Percentiles rank a stretch among this genome's conserved stretches.
Evolutionary conservation across 53 echinoderm and acorn worm species (phyloP).

Genomic region (Stichopus horrens): DNA sequence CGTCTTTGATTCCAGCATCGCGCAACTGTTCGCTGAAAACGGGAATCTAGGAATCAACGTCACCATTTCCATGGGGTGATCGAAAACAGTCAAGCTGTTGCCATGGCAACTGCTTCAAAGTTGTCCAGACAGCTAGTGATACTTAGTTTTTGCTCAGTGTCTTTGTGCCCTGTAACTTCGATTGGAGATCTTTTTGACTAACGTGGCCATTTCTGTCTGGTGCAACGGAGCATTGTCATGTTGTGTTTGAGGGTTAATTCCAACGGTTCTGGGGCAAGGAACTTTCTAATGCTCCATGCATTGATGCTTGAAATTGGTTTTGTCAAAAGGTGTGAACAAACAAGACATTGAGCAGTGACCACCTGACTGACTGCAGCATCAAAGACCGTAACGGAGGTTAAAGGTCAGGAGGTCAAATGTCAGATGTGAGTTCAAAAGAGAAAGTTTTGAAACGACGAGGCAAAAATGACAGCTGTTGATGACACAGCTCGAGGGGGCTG

Average conservation of each 20-base stretch:
- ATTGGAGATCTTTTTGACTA: background rate
- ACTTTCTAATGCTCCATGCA: background rate
- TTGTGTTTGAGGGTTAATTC: background rate
- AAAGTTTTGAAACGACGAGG: background rate
- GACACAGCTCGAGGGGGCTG: background rate
- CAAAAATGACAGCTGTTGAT: background rate
- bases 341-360: background rate
- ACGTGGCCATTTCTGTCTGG: background rate
- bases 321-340: background rate
- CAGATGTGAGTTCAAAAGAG: background rate
- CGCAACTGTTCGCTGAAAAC: conserved; percentile 97
- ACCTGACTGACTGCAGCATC: background rate
- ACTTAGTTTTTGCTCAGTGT: background rate
- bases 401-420: background rate
- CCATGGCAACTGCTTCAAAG: background rate
- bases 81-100: background rate
- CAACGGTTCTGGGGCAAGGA: background rate
- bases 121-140: background rate
- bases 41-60: conserved; percentile 98
- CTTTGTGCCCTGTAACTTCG: background rate
- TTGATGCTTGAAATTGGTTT: background rate
- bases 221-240: background rate
- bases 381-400: background rate
- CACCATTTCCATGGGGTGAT: conserved; percentile 97
- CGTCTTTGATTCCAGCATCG: conserved; percentile 98